Evolutionary conservation across 2,113 vertebrate genomes (phyloP), one percentile per base, ranked within the genome.

Genomic region (Aegotheles bennettii): DNA sequence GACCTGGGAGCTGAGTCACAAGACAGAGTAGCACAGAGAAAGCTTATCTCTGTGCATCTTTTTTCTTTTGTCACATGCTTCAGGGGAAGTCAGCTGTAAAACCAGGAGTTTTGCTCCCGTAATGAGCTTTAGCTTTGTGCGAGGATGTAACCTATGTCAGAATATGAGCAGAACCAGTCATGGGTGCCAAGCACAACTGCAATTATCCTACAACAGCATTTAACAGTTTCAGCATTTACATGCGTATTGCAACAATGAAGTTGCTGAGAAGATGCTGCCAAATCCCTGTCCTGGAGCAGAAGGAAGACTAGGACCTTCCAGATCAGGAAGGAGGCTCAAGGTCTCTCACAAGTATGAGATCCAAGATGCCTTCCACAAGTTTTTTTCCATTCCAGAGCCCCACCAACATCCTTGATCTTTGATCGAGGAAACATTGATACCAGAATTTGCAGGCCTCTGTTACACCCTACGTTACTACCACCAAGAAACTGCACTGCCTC

Each of bases 41-140:
- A 76, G 75, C 74, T 93, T 79, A 78, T 93, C 87, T 90, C 77
- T 42, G 5, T 59, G 23, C 36, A 77, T 70, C 12, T 57, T 43
- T 75, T 76, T 83, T 33, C 56, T 88, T 91, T 74, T 35, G 56
- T 93, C 90, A 94, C 87, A 90, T 95, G 94, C 84, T 96, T 79
- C 90, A 76, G 80, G 59, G 78, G 78, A 91, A 96, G 75, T 80
- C 74, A 91, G 85, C 90, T 95, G 92, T 90, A 91, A 95, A 87
- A 79, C 56, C 74, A 60, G 69, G 38, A 91, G 57, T 87, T 93
- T 91, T 0, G 0, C 76, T 87, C 76, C 77, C 74, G 42, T 70
- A 95, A 81, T 24, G 64, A 93, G 81, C 79, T 76, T 60, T 47
- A 88, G 71, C 67, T 90, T 87, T 56, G 38, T 75, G 18, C 31